These are phyloP conservation scores for Chrysogorgia sp. DNA, from an alignment of 92 coral and sea anemone species.

Conservation along the genomic window DNA sequence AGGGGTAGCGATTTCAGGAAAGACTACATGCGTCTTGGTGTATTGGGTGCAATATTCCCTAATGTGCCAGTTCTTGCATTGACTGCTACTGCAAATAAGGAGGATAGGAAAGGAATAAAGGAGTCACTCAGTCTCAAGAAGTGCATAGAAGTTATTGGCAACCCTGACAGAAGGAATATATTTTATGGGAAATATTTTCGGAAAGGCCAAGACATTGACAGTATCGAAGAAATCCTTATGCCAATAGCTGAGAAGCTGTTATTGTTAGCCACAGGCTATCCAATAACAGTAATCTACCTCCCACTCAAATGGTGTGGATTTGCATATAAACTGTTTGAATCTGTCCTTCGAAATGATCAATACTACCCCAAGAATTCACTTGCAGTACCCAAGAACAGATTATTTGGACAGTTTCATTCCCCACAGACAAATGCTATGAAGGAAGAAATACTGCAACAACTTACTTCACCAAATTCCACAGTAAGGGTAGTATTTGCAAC, in stretches of 20 bases:
- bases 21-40: no score
- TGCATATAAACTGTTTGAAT: slow-evolving; percentile 34
- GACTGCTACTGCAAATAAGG: slow-evolving; percentile 35
- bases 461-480: slow-evolving; percentile 1
- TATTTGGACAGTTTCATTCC: no score
- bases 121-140: slow-evolving; percentile 15
- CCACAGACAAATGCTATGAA: slow-evolving; percentile 34
- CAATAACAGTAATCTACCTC: slow-evolving; percentile 15
- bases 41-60: neutral
- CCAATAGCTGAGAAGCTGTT: no score
- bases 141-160: slow-evolving; percentile 17
- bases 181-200: slow-evolving; percentile 26
- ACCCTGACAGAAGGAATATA: slow-evolving; percentile 30
- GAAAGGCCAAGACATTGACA: slow-evolving; percentile 24
- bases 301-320: slow-evolving; percentile 32
- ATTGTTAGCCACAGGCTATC: no score
- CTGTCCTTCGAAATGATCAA: neutral
- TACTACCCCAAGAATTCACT: no score
- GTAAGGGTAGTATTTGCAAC: slow-evolving; percentile 32
- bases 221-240: no score
- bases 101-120: slow-evolving; percentile 8
- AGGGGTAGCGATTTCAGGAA: slow-evolving; percentile 19
- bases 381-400: no score
- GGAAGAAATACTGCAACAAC: slow-evolving; percentile 1
- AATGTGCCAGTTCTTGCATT: no score